A percentile compares a stretch with the other conserved stretches of the same genome.
Evolutionary conservation across 2,888 invertebrate species (phyloP).

Genomic region (Strigamia crassipes): DNA sequence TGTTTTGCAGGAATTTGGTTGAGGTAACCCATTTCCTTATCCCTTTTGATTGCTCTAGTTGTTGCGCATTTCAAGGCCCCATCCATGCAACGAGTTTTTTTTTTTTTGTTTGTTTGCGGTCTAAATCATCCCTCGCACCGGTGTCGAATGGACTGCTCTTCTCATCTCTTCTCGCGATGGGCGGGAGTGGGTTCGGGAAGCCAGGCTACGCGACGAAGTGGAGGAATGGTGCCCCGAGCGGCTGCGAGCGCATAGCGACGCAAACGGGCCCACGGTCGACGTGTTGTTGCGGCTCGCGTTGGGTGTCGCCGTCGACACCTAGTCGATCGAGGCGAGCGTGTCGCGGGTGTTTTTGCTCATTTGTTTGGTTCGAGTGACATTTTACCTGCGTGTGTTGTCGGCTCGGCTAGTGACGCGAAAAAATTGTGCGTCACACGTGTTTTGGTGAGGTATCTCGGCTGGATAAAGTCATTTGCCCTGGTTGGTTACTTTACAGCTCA

Average conservation of each 20-base stretch:
- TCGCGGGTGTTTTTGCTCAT: neutral
- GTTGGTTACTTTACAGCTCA: slow-evolving; percentile 16
- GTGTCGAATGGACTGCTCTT: slow-evolving; percentile 28
- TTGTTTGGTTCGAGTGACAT: neutral
- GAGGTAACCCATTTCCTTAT: slow-evolving; percentile 18
- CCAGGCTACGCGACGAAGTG: neutral
- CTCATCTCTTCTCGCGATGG: slow-evolving; percentile 17
- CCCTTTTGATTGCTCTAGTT: slow-evolving; percentile 12
- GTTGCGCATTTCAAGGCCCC: slow-evolving; percentile 12
- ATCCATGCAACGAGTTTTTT: neutral
- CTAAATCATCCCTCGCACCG: neutral
- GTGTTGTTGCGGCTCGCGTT: neutral
- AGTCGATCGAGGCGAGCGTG: neutral
- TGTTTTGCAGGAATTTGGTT: neutral
- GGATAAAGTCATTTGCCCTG: slow-evolving; percentile 28
- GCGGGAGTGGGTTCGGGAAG: neutral
- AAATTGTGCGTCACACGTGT: slow-evolving; percentile 29
- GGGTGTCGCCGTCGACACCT: neutral
- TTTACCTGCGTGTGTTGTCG: neutral
- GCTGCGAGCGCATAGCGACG: neutral
- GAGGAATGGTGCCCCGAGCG: slow-evolving; percentile 18
- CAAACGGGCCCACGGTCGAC: slow-evolving; percentile 27
- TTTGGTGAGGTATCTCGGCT: neutral
- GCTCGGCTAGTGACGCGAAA: neutral
- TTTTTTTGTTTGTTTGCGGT: slow-evolving; percentile 8